Percentiles rank a stretch among this genome's conserved stretches.
Conservation (phyloP, 2,888 invertebrate genomes). For the Spodoptera exigua region DNA sequence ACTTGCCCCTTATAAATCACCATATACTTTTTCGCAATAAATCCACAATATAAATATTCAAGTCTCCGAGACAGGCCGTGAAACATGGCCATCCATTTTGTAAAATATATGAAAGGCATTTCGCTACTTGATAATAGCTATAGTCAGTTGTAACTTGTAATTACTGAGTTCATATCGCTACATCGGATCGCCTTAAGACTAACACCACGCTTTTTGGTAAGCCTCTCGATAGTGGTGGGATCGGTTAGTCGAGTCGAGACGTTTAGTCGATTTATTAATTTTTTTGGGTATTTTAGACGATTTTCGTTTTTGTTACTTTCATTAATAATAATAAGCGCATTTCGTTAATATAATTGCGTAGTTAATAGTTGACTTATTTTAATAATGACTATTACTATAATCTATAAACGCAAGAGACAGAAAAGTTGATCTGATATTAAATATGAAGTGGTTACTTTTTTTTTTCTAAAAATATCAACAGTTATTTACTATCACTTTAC, state of each 20-base stretch:
- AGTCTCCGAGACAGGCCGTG: conserved; percentile 72
- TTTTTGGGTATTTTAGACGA: no score
- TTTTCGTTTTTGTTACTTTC: no score
- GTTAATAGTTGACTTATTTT: no score
- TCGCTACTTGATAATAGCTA: conserved; percentile 85
- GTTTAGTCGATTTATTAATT: not conserved
- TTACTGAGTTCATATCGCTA: conserved; percentile 80
- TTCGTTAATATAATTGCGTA: no score
- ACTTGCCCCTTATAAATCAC: conserved; percentile 73
- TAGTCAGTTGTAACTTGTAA: conserved; percentile 84
- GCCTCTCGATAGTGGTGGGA: conserved; percentile 58
- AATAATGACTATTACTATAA: no score
- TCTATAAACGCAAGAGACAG: no score
- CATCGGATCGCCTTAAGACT: conserved; percentile 76
- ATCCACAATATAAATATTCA: conserved; percentile 88
- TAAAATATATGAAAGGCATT: conserved; percentile 87
- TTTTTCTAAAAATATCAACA: no score
- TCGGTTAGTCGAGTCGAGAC: conserved; percentile 30
- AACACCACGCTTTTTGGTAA: conserved; percentile 79
- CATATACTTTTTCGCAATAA: conserved; percentile 78
- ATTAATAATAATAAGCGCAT: no score
- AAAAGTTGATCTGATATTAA: no score
- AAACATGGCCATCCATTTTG: conserved; percentile 83
- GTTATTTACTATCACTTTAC: no score
- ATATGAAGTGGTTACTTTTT: no score